Conservation (phyloP, 2,113 vertebrate genomes). For the Callorhinus ursinus region DNA sequence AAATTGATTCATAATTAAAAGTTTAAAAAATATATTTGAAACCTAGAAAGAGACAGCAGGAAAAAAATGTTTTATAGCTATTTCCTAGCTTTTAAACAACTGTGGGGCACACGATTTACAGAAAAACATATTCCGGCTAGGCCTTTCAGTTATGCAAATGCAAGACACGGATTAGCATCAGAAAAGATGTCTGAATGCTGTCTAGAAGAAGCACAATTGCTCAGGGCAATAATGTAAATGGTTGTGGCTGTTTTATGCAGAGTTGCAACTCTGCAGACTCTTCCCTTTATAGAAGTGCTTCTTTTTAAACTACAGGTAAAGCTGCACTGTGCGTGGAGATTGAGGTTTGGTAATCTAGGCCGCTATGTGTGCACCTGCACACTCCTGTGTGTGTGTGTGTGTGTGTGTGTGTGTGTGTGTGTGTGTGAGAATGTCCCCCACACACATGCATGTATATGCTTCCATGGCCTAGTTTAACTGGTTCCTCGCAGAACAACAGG, state of each 20-base stretch:
- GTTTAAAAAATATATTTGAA: neutral
- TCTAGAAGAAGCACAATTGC: neutral
- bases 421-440: no score
- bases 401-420: no score
- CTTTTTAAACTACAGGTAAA: neutral
- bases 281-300: neutral
- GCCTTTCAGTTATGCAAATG: conserved; percentile 51
- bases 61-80: neutral
- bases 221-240: conserved; percentile 37
- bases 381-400: neutral
- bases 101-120: neutral
- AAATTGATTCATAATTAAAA: conserved; percentile 20
- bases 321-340: neutral
- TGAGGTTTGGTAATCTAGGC: neutral
- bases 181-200: conserved; percentile 14
- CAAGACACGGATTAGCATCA: conserved; percentile 31
- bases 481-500: neutral
- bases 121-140: neutral
- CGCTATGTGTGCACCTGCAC: neutral
- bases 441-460: rapidly evolving
- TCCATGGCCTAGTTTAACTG: neutral
- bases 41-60: neutral
- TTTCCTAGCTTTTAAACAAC: conserved; percentile 7
- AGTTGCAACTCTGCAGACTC: neutral
- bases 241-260: conserved; percentile 2